Base-by-base conservation (phyloP, 37 sponge, comb jelly and placozoan species). In the Cladorhizidae sp. region DNA sequence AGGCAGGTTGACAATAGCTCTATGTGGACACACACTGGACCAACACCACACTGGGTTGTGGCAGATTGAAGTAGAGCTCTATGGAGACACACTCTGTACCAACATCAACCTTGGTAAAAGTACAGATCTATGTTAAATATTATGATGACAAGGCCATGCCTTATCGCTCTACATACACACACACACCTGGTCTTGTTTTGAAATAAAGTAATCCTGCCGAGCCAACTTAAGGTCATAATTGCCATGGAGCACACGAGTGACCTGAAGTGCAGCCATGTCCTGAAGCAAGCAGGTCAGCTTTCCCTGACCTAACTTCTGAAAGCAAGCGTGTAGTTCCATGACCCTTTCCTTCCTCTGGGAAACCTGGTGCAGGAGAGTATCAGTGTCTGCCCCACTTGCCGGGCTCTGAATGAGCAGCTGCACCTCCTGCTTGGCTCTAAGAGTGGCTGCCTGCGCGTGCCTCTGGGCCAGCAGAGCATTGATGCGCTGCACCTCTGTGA, bases 161-260 rank as follows among this genome's bases (percentile, higher is more conserved):
- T 12, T 9, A 45, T 9, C 5, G 49, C 5, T 12, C 49, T 9
- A 45, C 63, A 45, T 9, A 45, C 49, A 45, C 49, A 38, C 40
- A 41, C 57, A n/a, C 33, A 95, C 93, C 77, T 86, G 79, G 51
- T 91, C 87, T 54, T 91, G 92, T 39, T 86, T 88, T 3, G 87
- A 83, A 41, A 70, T 83, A 78, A 89, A 91, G 87, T 91, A 95
- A 58, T 91, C 70, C 58, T 91, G 95, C 29, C 95, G 72, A 1
- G 87, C 90, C 22, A 95, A 29, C 70, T 95, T 91, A n/a, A 95
- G 81, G 67, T 91, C 88, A 54, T 86, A 89, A 75, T 95, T 79
- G n/a, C 90, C 90, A 33, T 83, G 84, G 5, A 90, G 61, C 3
- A 92, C 67, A 11, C 39, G 57, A 25, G 88, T 75, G 26, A 83